These are phyloP conservation scores for Phataginus tetradactyla DNA, from an alignment of 2,797 vertebrate species.

Conservation along the genomic window DNA sequence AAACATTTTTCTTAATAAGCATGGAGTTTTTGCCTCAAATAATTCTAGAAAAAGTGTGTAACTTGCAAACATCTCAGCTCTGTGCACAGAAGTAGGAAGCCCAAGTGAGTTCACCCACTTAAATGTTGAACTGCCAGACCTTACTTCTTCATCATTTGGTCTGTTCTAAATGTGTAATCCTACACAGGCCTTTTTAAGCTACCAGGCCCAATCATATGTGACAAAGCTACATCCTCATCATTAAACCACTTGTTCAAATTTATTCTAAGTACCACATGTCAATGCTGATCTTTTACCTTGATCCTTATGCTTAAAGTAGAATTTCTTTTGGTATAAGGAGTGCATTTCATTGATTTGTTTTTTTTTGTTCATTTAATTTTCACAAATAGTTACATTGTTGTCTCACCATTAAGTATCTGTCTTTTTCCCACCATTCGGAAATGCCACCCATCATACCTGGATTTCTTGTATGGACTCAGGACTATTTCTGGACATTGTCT, in stretches of 20 bases:
- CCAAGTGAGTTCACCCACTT: not conserved
- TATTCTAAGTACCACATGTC: not conserved
- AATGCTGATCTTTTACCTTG: not conserved
- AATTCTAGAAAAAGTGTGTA: not conserved
- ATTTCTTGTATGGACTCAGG: not conserved
- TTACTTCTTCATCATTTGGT: not conserved
- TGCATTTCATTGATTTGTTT: not conserved
- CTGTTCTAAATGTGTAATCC: not conserved
- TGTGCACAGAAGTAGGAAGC: not conserved
- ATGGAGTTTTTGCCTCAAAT: not conserved
- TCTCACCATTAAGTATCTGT: not conserved
- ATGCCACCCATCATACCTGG: not conserved
- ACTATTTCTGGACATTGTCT: not conserved
- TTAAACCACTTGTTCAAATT: not conserved
- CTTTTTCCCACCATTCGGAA: not conserved
- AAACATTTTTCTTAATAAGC: constrained; percentile 1
- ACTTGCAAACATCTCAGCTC: not conserved
- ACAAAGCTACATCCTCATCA: not conserved
- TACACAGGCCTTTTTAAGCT: not conserved
- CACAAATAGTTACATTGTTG: not conserved
- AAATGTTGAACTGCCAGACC: not conserved
- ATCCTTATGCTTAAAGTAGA: not conserved
- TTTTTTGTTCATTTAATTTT: not conserved
- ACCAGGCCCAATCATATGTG: not conserved
- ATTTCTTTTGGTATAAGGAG: not conserved